Evolutionary conservation across 2,888 invertebrate genomes (phyloP), one percentile per base, ranked within the genome.

Genomic region (Alloplasta piceator): DNA sequence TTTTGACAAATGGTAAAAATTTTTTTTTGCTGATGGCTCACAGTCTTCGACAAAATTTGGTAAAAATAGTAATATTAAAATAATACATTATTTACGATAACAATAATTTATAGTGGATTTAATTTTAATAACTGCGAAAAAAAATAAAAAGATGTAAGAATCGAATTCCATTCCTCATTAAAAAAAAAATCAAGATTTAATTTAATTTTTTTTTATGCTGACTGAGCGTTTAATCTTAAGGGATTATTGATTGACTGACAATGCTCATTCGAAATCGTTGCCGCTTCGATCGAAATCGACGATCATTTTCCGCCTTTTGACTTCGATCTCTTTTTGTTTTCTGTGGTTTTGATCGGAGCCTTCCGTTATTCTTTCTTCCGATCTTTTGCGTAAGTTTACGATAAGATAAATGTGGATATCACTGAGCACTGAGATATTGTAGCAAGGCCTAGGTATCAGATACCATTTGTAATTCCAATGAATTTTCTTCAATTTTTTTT

Each of bases 231-330:
- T 36, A 64, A 67, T 10, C 16, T 16, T 9, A 38, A 63, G 41
- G 9, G 39, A 10, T 50, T 67, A 39, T 39, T 26, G 55, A 46
- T 60, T 52, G 26, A 61, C 26, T 46, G 36, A 10, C 4, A 43
- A 26, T 26, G 26, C 26, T 43, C 6, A 43, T 10, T 6, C 10
- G 43, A 43, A 6, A 43, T 48, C 70, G 38, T n/a, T 58, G 61
- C 26, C 46, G 58, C 14, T 60, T 68, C 58, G 58, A 76, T 78
- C 38, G 60, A 78, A 78, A 80, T 80, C 73, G 58, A 75, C 72
- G 58, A 60, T 72, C 56, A 38, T 38, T 9, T 75, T 82, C 72
- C 82, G 80, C 84, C 77, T 83, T 85, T 80, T 80, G 81, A 85
- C 85, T 61, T 82, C 74, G 78, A 82, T 82, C 56, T 63, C 39